These are phyloP conservation scores for Tipula lateralis DNA, from an alignment of 2,888 invertebrate genomes.

Conservation along the genomic window DNA sequence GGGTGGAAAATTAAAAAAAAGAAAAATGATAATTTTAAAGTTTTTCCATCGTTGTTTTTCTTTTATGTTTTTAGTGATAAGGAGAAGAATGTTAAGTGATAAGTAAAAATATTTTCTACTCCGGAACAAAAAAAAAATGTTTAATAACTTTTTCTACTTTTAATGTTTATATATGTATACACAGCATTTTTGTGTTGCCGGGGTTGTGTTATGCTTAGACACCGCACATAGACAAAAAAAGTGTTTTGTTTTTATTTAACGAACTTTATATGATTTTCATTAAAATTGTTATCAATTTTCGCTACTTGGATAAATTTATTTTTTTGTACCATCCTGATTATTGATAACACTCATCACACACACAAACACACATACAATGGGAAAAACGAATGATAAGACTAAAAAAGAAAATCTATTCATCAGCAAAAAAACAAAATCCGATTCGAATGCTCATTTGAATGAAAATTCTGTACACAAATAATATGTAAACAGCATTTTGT, in stretches of 20 bases:
- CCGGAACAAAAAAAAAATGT: neutral
- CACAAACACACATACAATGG: neutral
- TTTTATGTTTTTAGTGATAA: conserved; percentile 19
- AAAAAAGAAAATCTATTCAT: neutral
- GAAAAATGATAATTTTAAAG: conserved; percentile 24
- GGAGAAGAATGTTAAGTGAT: conserved; percentile 6
- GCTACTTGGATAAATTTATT: neutral
- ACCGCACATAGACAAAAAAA: neutral
- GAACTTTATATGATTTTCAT: neutral
- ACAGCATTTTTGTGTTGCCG: neutral
- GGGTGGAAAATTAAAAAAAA: conserved; percentile 24
- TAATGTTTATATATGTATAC: neutral
- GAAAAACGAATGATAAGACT: neutral
- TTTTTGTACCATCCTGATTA: neutral
- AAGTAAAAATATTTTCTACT: neutral
- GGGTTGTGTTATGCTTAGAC: neutral
- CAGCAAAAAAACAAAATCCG: neutral
- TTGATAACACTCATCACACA: neutral
- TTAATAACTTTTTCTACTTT: conserved; percentile 6
- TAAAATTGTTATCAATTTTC: neutral
- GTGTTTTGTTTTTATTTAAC: conserved; percentile 1
- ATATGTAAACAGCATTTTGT: neutral
- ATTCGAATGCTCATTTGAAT: neutral
- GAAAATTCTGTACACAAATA: neutral
- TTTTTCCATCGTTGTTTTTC: neutral